Evolutionary conservation across 35 echinoderm and acorn worm species (phyloP).

Genomic region (Eucidaris tribuloides): DNA sequence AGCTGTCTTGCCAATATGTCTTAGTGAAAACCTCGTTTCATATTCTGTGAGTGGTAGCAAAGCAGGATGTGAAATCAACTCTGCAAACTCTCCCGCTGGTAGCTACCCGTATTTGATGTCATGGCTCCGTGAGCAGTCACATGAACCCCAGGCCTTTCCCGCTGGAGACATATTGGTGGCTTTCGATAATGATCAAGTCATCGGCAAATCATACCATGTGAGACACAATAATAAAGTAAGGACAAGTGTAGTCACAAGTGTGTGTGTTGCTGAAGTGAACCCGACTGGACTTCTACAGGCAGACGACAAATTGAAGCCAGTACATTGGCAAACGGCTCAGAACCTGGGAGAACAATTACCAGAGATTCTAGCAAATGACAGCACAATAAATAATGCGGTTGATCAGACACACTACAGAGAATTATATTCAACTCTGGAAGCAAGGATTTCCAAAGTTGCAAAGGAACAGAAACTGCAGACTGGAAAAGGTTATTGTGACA

Average conservation of each 20-base stretch:
- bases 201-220: slow-evolving; percentile 53
- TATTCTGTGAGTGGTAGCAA: slow-evolving; percentile 22
- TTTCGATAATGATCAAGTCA: slow-evolving; percentile 60
- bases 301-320: slow-evolving; percentile 13
- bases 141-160: neutral
- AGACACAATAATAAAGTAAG: slow-evolving; percentile 27
- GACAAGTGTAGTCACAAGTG: slow-evolving; percentile 16
- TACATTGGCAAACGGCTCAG: neutral
- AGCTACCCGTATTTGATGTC: neutral
- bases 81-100: neutral
- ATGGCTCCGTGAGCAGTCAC: neutral
- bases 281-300: slow-evolving; percentile 8
- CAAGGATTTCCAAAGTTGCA: neutral
- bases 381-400: neutral
- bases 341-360: neutral
- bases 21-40: slow-evolving; percentile 21
- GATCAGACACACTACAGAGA: neutral
- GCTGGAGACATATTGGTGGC: slow-evolving; percentile 19
- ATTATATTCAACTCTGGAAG: neutral
- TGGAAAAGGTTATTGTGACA: neutral
- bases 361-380: neutral
- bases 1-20: slow-evolving; percentile 17
- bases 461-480: neutral
- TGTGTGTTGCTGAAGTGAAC: slow-evolving; percentile 34
- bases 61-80: neutral